Evolutionary conservation across 2,797 vertebrate genomes (phyloP).

Genomic region (Danio albolineatus): DNA sequence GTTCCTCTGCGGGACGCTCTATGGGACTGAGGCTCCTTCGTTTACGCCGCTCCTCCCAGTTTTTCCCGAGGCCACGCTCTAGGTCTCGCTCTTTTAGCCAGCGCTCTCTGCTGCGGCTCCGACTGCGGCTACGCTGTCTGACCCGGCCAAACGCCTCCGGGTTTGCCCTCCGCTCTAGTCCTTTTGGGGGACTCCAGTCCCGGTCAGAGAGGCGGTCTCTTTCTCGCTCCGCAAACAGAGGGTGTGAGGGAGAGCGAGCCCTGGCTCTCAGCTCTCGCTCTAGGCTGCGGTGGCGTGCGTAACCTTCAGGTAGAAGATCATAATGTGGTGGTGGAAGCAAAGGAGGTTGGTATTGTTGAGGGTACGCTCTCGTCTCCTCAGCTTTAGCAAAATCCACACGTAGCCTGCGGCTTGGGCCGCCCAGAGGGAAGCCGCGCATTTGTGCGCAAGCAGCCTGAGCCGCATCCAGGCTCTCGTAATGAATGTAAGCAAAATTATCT

Average conservation of each 20-base stretch:
- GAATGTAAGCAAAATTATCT: slow-evolving; percentile 96
- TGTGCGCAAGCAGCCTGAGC: slow-evolving; percentile 94
- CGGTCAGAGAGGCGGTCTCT: slow-evolving; percentile 86
- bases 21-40: slow-evolving; percentile 80
- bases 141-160: slow-evolving; percentile 85
- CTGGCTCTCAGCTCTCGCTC: slow-evolving; percentile 89
- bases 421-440: slow-evolving; percentile 95
- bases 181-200: slow-evolving; percentile 88
- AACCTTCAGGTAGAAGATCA: slow-evolving; percentile 87
- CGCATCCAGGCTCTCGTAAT: slow-evolving; percentile 96
- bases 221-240: slow-evolving; percentile 83
- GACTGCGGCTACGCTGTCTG: slow-evolving; percentile 86
- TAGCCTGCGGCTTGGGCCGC: slow-evolving; percentile 88
- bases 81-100: slow-evolving; percentile 85
- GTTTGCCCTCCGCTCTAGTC: slow-evolving; percentile 83
- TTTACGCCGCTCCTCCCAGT: slow-evolving; percentile 84
- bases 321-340: slow-evolving; percentile 84
- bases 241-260: slow-evolving; percentile 86
- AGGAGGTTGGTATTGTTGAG: slow-evolving; percentile 86
- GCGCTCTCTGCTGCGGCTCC: slow-evolving; percentile 91
- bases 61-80: slow-evolving; percentile 76
- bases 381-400: slow-evolving; percentile 97
- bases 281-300: slow-evolving; percentile 86
- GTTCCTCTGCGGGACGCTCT: slow-evolving; percentile 81
- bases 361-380: slow-evolving; percentile 89